phyloP scores from a whole-genome alignment of 2,888 invertebrate species.

The Strigamia maritima region DNA sequence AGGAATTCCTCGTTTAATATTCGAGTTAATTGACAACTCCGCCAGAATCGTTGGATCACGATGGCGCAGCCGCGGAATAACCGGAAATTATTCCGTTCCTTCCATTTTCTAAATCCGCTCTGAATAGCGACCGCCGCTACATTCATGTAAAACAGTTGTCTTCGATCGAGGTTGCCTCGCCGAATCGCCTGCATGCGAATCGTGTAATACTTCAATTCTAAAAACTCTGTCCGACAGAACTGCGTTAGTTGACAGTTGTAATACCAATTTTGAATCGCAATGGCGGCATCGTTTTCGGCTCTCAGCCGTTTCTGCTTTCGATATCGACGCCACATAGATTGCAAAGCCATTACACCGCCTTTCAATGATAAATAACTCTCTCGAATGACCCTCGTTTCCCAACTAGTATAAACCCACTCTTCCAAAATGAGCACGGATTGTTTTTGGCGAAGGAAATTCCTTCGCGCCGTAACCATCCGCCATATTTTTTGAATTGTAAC shows the following conservation, averaged over 20 bases:
- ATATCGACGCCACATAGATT: neutral
- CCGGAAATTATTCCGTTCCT: neutral
- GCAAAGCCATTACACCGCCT: neutral
- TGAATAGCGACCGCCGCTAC: neutral
- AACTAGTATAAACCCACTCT: neutral
- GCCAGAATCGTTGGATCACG: neutral
- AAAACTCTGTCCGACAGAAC: neutral
- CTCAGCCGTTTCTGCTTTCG: slow-evolving; percentile 20
- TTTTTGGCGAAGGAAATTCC: neutral
- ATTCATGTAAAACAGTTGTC: slow-evolving; percentile 41
- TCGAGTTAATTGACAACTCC: neutral
- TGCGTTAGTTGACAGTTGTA: neutral
- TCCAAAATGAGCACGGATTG: neutral
- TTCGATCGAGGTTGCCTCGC: neutral
- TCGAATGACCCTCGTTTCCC: neutral
- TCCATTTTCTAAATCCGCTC: neutral
- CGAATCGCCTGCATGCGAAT: slow-evolving; percentile 39
- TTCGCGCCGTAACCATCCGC: neutral
- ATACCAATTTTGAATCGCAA: slow-evolving; percentile 35
- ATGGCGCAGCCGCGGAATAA: neutral
- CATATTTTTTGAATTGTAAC: neutral
- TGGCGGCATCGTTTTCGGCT: slow-evolving; percentile 11
- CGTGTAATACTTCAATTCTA: neutral
- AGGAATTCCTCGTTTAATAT: slow-evolving; percentile 16
- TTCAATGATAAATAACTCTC: neutral